Evolutionary conservation across 53 echinoderm and acorn worm species (phyloP), one percentile per base, ranked within the genome.

Genomic region (Hippasteria phrygiana): DNA sequence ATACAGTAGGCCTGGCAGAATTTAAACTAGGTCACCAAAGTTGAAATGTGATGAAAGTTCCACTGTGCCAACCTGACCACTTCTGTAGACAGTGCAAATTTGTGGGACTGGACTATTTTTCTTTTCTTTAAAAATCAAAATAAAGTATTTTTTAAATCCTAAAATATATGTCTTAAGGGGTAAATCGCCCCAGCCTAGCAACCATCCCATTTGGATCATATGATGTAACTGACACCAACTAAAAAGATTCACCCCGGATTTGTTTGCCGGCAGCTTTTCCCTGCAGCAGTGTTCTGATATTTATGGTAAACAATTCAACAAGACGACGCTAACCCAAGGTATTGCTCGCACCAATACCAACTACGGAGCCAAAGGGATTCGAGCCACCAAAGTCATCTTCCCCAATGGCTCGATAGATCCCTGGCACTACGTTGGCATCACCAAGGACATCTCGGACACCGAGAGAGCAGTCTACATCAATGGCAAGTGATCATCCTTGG

Each of bases 351-450:
- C 97, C 45, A 97, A 97, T 41, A 95, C 91, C 63, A 94, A 97
- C 95, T 97, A 97, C 41, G 98, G 98, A 12, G 98, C 95, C 12
- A 90, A 55, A 33, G 93, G 91, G 5, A 90, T 98, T 14, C 63
- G 64, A 34, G 95, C 94, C 0, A 84, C 71, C 8, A 95, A 94
- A 41, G 93, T 98, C 3, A 93, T 98, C 35, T 95, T 92, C 43
- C 95, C 98, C 43, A 98, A 98, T 45, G 98, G 98, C 26, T 96
- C 93, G 56, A 98, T 98, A n/a, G 98, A 98, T 71, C 98, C 95
- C 11, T 98, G 98, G 98, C 98, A 98, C 85, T 91, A 87, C 5
- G 74, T 98, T 69, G 98, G 98, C 10, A 93, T 98, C 73, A 77
- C 87, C 27, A 89, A 81, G 54, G 87, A 90, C 62, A 62, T 93